Percentiles rank a stretch among this genome's conserved stretches.
Evolutionary conservation across 2,113 vertebrate genomes (phyloP).

Genomic region (Tachysurus fulvidraco): DNA sequence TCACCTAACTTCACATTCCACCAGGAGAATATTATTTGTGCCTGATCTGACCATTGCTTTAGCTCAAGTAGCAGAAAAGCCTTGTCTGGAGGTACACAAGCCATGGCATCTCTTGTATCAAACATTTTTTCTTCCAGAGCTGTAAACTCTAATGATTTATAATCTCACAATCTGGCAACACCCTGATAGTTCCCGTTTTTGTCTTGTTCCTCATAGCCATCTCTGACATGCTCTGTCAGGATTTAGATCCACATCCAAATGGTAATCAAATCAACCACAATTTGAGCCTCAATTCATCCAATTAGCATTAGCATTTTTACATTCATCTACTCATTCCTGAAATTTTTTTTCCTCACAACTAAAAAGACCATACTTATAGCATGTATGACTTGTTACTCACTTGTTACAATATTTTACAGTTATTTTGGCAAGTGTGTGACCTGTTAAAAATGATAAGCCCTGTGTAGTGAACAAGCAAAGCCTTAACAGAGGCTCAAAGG

Average conservation of each 20-base stretch:
- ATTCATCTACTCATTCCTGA: background rate
- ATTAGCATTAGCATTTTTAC: background rate
- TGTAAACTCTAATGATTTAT: background rate
- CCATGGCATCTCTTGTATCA: too few relatives aligned
- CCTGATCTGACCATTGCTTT: background rate
- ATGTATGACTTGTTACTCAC: background rate
- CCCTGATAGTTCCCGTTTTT: conserved; percentile 1
- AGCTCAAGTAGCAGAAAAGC: background rate
- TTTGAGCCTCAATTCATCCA: background rate
- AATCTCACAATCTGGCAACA: background rate
- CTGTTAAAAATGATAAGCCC: background rate
- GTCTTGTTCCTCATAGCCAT: background rate
- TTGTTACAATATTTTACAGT: background rate
- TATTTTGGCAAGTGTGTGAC: background rate
- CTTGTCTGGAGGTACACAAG: too few relatives aligned
- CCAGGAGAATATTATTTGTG: background rate
- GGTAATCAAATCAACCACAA: background rate
- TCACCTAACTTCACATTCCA: background rate
- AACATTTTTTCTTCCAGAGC: background rate
- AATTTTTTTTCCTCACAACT: background rate
- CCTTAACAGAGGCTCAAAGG: background rate
- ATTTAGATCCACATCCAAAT: background rate
- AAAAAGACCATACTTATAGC: background rate
- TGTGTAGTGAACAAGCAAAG: background rate
- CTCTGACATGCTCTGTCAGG: background rate